Base-by-base conservation (phyloP, 2,797 vertebrate genomes). In the Tolypeutes matacus region DNA sequence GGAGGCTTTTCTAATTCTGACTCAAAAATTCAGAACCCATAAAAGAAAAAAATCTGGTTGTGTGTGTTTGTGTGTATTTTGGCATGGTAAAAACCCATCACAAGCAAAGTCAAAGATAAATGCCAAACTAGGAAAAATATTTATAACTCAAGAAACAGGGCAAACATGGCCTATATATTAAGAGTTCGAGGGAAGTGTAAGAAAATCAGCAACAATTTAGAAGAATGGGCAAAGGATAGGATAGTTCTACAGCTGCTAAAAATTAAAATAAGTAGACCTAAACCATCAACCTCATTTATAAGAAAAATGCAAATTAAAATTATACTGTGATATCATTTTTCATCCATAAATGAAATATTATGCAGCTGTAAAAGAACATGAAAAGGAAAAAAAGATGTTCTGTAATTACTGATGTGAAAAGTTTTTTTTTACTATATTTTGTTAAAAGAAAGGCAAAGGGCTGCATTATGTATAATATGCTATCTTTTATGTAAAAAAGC, bases 221-320 rank as follows among this genome's bases (percentile, higher is more conserved):
- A 2, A 56, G 23, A n/a, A 62, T 34, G 11, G 15, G 15, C 2
- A 62, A 80, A 73, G 51, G 23, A 94, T 8, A 85, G 21, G 21
- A 70, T 14, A 15, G 58, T 39, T 77, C 17, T 7, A 76, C n/a
- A 72, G 46, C 46, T 46, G 46, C 11, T 90, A 76, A 93, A 91
- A 81, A 58, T 36, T 64, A 56, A 84, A 93, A 83, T 29, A 80
- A 91, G 85, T 15, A 76, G 46, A 9, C 56, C 27, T 82, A 82
- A 89, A 89, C 14, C 13, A 53, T 53, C 31, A 89, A 72, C 21
- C 23, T 89, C 64, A 91, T 69, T 89, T n/a, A 80, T 84, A 85
- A 82, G 4, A 84, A 89, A 91, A 90, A 73, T n/a, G 4, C 23
- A 94, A 84, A 93, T 87, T 23, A 87, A 78, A 90, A 85, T 81